These are phyloP conservation scores for Meloidogyne hapla DNA, from an alignment of 1,140 invertebrate genomes.

Conservation along the genomic window DNA sequence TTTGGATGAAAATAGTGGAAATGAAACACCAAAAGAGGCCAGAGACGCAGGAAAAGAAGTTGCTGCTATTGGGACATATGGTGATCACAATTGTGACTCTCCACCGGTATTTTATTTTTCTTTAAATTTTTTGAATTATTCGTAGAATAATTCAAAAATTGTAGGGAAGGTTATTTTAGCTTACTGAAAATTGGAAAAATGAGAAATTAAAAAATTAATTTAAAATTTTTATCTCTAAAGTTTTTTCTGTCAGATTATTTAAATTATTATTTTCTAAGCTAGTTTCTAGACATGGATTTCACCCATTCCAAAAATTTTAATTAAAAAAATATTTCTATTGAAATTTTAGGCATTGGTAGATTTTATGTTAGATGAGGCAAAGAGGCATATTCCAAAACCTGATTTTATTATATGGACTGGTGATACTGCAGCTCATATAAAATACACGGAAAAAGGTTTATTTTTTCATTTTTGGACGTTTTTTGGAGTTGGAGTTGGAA, in stretches of 20 bases:
- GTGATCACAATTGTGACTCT: conserved; percentile 55
- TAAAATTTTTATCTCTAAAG: too few species aligned
- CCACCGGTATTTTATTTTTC: conserved; percentile 33
- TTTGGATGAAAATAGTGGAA: conserved; percentile 12
- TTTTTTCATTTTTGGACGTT: too few species aligned
- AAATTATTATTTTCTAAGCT: background rate
- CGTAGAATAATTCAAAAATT: background rate
- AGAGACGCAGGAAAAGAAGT: background rate
- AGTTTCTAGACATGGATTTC: too few species aligned
- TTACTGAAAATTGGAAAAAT: too few species aligned
- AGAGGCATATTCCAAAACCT: conserved; percentile 40
- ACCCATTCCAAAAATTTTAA: too few species aligned
- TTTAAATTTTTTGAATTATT: background rate
- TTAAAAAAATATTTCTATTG: too few species aligned
- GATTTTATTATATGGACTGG: conserved; percentile 61
- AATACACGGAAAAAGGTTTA: conserved; percentile 47
- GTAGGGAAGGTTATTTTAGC: background rate
- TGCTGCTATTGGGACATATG: conserved; percentile 39
- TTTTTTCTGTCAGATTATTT: too few species aligned
- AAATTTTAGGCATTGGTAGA: conserved; percentile 42
- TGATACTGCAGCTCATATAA: conserved; percentile 56
- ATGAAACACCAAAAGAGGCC: conserved; percentile 8
- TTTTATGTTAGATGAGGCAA: conserved; percentile 40
- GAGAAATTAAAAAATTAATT: too few species aligned
- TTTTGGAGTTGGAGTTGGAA: too few species aligned